Base-by-base conservation (phyloP, 1,140 invertebrate species). In the Lepidotrigona ventralis region DNA sequence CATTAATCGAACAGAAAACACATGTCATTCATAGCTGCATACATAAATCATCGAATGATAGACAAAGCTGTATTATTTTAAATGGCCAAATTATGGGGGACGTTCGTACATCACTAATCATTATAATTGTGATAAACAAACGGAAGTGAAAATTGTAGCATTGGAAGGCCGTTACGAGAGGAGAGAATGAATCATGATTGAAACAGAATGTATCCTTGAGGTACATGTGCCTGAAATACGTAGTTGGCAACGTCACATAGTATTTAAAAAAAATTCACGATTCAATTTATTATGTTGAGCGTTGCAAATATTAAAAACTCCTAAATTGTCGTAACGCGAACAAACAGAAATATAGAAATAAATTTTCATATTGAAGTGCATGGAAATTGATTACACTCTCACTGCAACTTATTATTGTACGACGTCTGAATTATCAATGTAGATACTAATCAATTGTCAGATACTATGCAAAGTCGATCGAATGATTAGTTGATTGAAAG, bases 231-330 rank as follows among this genome's bases (percentile, higher is more conserved):
- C n/a, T 63, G 60, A 69, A 84, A 88, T 60, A 60, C 23, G 81
- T 84, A 86, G 73, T 81, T 84, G 73, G 72, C 73, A 84, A 73
- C 33, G 58, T 15, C 17, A 21, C 26, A 19, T 29, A 26, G 6
- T 77, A 11, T 9, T 39, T 15, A 33, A 26, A 23, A 26, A 23
- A n/a, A 79, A 69, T 81, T 75, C 60, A 33, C 14, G 63, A 26
- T 68, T 53, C 26, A 26, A 54, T 33, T 33, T 21, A 56, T 23
- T 23, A 33, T n/a, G 39, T 46, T 6, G 39, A 46, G 39, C 39
- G 39, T 46, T 46, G 39, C 39, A 46, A 9, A 46, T 46, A 46
- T 46, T 0, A 46, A 46, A 33, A 46, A 46, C 39, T 8, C 39
- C 0, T 46, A 46, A 8, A 9, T 8, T 46, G 6, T 46, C 39